A percentile compares a stretch with the other conserved stretches of the same genome.
These are phyloP conservation scores for Apodemia mormo DNA, from an alignment of 2,888 invertebrate species.

Conservation along the genomic window DNA sequence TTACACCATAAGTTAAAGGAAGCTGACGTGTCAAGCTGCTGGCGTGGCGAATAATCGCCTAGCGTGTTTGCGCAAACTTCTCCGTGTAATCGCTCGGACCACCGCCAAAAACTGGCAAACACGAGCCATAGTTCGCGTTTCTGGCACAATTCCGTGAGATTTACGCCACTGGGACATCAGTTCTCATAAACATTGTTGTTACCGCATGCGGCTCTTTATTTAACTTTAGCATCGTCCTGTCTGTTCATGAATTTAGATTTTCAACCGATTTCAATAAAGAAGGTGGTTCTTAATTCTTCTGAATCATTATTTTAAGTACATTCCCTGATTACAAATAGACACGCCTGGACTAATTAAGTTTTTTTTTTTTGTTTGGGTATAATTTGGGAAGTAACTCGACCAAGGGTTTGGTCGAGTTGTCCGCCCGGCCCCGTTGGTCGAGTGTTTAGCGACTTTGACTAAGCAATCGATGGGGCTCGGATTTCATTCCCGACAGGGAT, in stretches of 20 bases:
- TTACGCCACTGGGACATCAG: slow-evolving; percentile 68
- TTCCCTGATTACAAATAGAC: no score
- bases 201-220: slow-evolving; percentile 21
- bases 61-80: slow-evolving; percentile 53
- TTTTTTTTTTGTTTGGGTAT: no score
- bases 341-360: no score
- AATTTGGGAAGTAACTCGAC: no score
- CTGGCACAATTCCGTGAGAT: slow-evolving; percentile 57
- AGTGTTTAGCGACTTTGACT: no score
- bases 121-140: slow-evolving; percentile 42
- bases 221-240: slow-evolving; percentile 1
- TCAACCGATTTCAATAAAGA: not conserved
- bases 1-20: slow-evolving; percentile 33
- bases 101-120: slow-evolving; percentile 51
- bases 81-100: slow-evolving; percentile 46
- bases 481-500: no score
- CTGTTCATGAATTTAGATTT: not conserved
- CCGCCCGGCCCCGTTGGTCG: no score
- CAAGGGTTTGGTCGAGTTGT: no score
- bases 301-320: no score
- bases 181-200: slow-evolving; percentile 69
- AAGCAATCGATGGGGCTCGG: no score
- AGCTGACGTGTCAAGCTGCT: slow-evolving; percentile 40
- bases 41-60: slow-evolving; percentile 49
- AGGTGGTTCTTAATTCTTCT: no score